phyloP scores from a whole-genome alignment of 1,140 invertebrate genomes.

The Sogatella furcifera region DNA sequence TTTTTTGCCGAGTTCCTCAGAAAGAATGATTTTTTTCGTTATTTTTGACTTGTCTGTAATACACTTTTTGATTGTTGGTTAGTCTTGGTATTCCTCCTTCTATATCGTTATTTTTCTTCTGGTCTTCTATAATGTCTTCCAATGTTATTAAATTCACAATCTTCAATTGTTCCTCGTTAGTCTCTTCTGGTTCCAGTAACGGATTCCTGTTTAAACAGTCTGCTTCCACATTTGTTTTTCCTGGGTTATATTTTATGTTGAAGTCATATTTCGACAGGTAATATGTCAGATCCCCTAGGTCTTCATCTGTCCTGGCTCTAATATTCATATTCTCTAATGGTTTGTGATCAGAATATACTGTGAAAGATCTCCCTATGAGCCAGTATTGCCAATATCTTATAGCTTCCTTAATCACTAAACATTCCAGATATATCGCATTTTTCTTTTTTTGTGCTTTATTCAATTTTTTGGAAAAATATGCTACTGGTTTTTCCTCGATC shows the following conservation, averaged over 20 bases:
- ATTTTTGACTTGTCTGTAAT: constrained; percentile 19
- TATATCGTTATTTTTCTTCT: constrained; percentile 12
- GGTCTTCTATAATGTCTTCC: constrained; percentile 17
- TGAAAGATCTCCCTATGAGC: constrained; percentile 30
- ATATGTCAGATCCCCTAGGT: constrained; percentile 29
- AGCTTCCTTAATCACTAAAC: constrained; percentile 32
- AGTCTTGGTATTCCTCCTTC: not conserved
- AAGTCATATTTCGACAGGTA: constrained; percentile 31
- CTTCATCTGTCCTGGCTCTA: constrained; percentile 27
- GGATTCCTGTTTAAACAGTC: constrained; percentile 23
- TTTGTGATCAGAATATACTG: constrained; percentile 32
- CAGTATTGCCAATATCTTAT: constrained; percentile 34
- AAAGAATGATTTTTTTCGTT: constrained; percentile 19
- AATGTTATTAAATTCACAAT: constrained; percentile 17
- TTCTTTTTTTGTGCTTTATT: constrained; percentile 27
- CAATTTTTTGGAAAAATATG: constrained; percentile 29
- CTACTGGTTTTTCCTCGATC: not conserved
- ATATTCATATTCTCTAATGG: constrained; percentile 32
- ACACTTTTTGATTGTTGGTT: too few species aligned
- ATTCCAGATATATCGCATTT: constrained; percentile 30
- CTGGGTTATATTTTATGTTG: constrained; percentile 20
- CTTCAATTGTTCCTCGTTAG: constrained; percentile 19
- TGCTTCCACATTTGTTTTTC: constrained; percentile 24
- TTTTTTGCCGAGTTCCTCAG: constrained; percentile 17
- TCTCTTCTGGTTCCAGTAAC: constrained; percentile 18